Percentiles rank a stretch among this genome's conserved stretches.
Evolutionary conservation across 2,888 invertebrate species (phyloP).

Genomic region (Netelia virgata): DNA sequence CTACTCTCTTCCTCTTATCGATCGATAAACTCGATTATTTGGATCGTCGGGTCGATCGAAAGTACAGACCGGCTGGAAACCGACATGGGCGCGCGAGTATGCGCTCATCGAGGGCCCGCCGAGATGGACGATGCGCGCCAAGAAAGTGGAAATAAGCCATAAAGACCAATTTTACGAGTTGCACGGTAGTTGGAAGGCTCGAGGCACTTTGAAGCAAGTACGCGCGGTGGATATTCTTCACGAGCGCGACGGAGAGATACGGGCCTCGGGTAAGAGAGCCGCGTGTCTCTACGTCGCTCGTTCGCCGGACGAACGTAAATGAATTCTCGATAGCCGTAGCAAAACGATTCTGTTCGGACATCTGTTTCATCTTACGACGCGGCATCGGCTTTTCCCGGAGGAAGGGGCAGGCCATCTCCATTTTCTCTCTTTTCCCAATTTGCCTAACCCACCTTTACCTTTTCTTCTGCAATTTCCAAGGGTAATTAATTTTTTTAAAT

Average conservation of each 20-base stretch:
- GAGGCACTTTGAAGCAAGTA: neutral
- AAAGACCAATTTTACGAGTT: slow-evolving; percentile 64
- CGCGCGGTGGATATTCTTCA: neutral
- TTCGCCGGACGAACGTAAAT: slow-evolving; percentile 40
- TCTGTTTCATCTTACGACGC: slow-evolving; percentile 3
- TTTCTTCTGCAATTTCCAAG: slow-evolving; percentile 30
- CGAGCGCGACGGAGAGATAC: neutral
- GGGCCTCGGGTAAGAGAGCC: too few species aligned
- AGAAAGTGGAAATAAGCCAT: slow-evolving; percentile 62
- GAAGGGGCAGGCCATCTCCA: neutral
- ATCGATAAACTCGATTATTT: neutral
- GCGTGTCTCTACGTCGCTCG: neutral
- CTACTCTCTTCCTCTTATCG: neutral
- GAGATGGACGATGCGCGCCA: slow-evolving; percentile 21
- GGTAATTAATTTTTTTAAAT: slow-evolving; percentile 15
- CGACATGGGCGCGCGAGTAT: neutral
- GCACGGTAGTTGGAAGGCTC: slow-evolving; percentile 48
- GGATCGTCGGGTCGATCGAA: neutral
- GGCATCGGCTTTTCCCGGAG: slow-evolving; percentile 17
- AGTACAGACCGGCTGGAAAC: neutral
- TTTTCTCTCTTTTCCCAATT: slow-evolving; percentile 26
- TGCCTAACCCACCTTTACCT: neutral
- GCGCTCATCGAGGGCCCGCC: neutral
- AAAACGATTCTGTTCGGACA: slow-evolving; percentile 6
- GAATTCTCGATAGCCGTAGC: slow-evolving; percentile 45